Percentiles rank a stretch among this genome's conserved stretches.
These are phyloP conservation scores for Gambusia yucatana DNA, from an alignment of 2,797 vertebrate species.

Conservation along the genomic window DNA sequence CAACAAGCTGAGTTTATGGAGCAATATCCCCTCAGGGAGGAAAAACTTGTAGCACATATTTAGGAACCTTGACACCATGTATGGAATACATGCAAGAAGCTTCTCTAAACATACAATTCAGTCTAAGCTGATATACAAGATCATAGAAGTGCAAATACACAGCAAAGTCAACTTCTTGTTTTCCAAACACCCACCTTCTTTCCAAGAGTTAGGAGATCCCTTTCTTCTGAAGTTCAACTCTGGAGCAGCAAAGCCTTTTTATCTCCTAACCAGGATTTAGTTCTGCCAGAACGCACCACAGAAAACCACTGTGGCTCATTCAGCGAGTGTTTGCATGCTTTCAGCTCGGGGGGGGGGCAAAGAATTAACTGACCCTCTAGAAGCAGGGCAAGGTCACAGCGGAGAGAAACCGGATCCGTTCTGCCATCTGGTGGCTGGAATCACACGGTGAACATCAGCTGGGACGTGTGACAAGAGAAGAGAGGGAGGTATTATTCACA, in stretches of 20 bases:
- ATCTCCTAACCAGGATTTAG: not conserved
- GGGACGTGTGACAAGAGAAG: constrained; percentile 8
- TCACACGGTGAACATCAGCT: not conserved
- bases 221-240: constrained; percentile 4
- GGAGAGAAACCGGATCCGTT: not conserved
- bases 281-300: not conserved
- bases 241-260: constrained; percentile 3
- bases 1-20: not conserved
- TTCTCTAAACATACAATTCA: not conserved
- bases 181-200: constrained; percentile 45
- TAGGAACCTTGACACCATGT: not conserved
- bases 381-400: constrained; percentile 59
- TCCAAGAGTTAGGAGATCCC: constrained; percentile 3
- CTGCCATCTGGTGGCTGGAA: constrained; percentile 68
- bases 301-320: not conserved
- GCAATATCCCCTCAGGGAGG: not conserved
- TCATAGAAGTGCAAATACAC: not conserved
- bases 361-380: constrained; percentile 37
- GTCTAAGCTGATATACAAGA: not conserved
- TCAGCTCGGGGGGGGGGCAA: constrained; percentile 11
- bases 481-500: not conserved
- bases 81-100: not conserved
- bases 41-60: not conserved
- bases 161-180: constrained; percentile 5
- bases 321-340: constrained; percentile 26